These are phyloP conservation scores for Epinephelus malabaricus DNA, from an alignment of 2,797 vertebrate species.

Conservation along the genomic window DNA sequence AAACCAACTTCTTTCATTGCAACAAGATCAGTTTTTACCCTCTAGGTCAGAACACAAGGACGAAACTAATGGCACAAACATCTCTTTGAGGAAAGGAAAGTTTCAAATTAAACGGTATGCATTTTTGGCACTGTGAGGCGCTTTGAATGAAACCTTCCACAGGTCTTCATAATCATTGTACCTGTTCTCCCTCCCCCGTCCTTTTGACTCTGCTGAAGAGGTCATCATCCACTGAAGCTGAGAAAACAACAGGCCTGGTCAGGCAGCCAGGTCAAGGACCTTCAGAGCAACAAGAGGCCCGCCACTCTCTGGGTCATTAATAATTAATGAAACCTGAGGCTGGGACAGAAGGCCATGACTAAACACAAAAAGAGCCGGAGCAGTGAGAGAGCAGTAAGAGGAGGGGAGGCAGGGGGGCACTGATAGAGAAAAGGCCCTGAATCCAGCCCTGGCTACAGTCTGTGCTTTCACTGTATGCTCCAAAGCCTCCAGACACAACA, in stretches of 20 bases:
- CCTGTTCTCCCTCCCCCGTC: slow-evolving; percentile 8
- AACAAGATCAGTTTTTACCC: slow-evolving; percentile 1
- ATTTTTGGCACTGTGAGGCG: not conserved
- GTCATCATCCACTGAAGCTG: slow-evolving; percentile 70
- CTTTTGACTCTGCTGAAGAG: slow-evolving; percentile 44
- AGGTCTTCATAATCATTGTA: slow-evolving; percentile 2
- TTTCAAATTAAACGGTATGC: not conserved
- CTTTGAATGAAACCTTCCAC: not conserved
- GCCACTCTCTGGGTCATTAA: slow-evolving; percentile 77
- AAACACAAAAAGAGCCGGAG: slow-evolving; percentile 64
- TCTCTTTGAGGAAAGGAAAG: not conserved
- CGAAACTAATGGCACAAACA: not conserved
- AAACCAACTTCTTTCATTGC: slow-evolving; percentile 9
- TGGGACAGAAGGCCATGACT: slow-evolving; percentile 77
- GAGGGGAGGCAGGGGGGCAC: not conserved
- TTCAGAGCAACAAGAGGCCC: slow-evolving; percentile 67
- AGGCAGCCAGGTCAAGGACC: slow-evolving; percentile 80
- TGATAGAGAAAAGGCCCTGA: slow-evolving; percentile 46
- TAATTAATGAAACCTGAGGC: slow-evolving; percentile 87
- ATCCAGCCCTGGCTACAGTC: slow-evolving; percentile 52
- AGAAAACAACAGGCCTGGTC: slow-evolving; percentile 78
- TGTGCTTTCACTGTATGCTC: slow-evolving; percentile 66
- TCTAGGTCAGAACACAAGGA: not conserved
- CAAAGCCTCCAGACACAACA: slow-evolving; percentile 78
- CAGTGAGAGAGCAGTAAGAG: slow-evolving; percentile 26